Evolutionary conservation across 2,888 invertebrate species (phyloP).

Genomic region (Leptinotarsa tumamoca): DNA sequence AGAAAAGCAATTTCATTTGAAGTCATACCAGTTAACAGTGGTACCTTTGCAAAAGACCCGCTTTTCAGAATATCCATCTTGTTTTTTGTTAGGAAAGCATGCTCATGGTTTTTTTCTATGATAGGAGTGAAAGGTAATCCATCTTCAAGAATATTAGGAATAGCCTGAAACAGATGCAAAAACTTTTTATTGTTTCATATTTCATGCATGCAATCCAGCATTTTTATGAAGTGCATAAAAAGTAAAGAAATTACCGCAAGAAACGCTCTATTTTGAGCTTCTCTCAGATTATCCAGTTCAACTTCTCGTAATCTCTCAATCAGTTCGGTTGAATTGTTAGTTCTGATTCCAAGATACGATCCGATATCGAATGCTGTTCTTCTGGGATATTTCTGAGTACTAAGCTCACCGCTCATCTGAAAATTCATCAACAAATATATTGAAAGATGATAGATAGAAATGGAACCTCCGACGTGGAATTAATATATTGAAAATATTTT

Average conservation of each 20-base stretch:
- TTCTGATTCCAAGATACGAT: constrained; percentile 21
- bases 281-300: constrained; percentile 20
- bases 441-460: not conserved
- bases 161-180: constrained; percentile 3
- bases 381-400: constrained; percentile 30
- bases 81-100: constrained; percentile 21
- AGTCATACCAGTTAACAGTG: constrained; percentile 24
- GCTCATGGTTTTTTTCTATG: constrained; percentile 19
- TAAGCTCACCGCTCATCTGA: not conserved
- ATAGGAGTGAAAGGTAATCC: constrained; percentile 23
- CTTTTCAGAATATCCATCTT: constrained; percentile 8
- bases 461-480: too few species aligned
- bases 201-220: too few species aligned
- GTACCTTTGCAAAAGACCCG: constrained; percentile 16
- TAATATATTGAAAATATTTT: too few species aligned
- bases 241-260: not conserved
- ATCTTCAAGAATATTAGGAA: not conserved
- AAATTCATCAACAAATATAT: not conserved
- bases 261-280: not conserved
- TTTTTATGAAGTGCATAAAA: too few species aligned
- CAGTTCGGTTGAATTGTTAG: constrained; percentile 27
- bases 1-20: constrained; percentile 19
- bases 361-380: constrained; percentile 26
- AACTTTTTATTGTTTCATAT: too few species aligned
- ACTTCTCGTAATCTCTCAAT: constrained; percentile 26